phyloP scores from a whole-genome alignment of 2,797 vertebrate genomes.

The Coracias cyanogaster region DNA sequence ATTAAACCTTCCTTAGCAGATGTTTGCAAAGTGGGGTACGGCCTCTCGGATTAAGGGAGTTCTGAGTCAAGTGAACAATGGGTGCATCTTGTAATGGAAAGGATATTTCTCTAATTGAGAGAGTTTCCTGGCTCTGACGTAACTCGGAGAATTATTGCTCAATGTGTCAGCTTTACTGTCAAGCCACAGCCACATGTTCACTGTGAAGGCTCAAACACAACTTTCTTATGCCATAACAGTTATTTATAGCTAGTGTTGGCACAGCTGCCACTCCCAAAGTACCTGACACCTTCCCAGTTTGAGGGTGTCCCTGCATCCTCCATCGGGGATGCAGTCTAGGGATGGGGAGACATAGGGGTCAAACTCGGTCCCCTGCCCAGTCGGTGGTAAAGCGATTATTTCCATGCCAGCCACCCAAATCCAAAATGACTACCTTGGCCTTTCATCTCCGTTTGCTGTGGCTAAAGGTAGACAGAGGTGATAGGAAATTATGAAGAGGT shows the following conservation, averaged over 20 bases:
- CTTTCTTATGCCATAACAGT: not conserved
- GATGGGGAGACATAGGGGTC: fast-evolving
- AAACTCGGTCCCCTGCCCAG: fast-evolving
- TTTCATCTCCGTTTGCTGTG: not conserved
- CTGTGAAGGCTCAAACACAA: not conserved
- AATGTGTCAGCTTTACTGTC: conserved; percentile 34
- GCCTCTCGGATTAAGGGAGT: not conserved
- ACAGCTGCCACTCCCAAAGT: not conserved
- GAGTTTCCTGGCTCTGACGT: conserved; percentile 65
- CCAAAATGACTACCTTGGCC: not conserved
- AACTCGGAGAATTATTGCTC: conserved; percentile 20
- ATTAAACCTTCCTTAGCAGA: not conserved
- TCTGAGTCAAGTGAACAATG: not conserved
- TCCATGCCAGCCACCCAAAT: not conserved
- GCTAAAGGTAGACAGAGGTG: not conserved
- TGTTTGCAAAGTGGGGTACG: fast-evolving
- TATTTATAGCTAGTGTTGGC: not conserved
- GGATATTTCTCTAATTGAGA: not conserved
- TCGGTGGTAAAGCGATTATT: not conserved
- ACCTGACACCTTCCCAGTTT: not conserved
- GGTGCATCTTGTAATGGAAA: not conserved
- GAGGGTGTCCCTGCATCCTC: not conserved
- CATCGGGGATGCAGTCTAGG: fast-evolving
- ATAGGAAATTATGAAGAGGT: not conserved
- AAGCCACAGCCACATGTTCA: not conserved